phyloP scores from a whole-genome alignment of 2,113 vertebrate species.

The Sterrhoptilus dennistouni region DNA sequence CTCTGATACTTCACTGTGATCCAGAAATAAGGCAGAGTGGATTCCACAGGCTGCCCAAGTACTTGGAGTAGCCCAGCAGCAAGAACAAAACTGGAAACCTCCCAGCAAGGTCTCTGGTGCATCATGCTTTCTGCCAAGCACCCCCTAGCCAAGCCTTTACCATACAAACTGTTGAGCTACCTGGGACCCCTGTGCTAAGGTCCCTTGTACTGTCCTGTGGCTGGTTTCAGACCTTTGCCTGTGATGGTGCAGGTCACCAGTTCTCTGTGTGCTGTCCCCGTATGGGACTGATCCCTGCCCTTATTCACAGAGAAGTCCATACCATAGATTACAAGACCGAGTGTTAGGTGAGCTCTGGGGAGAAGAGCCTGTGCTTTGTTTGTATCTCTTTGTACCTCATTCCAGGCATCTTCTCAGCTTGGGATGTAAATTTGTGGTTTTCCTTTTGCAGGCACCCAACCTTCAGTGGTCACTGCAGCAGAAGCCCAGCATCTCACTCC shows the following conservation, averaged over 20 bases:
- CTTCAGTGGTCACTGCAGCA: background rate
- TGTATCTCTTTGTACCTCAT: background rate
- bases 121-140: background rate
- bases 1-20: background rate
- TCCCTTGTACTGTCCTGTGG: background rate
- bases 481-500: background rate
- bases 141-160: background rate
- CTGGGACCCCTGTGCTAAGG: background rate
- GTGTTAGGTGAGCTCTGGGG: background rate
- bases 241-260: background rate
- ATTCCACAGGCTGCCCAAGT: background rate
- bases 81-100: background rate
- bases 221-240: background rate
- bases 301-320: background rate
- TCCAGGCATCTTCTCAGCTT: background rate
- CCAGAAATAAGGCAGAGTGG: background rate
- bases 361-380: background rate
- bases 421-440: background rate
- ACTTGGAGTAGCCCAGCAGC: background rate
- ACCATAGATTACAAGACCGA: background rate
- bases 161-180: accelerated
- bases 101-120: background rate
- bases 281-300: background rate
- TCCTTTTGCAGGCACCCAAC: background rate
- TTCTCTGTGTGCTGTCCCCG: background rate